phyloP scores from a whole-genome alignment of 2,797 vertebrate species.

The Anabacerthia variegaticeps region DNA sequence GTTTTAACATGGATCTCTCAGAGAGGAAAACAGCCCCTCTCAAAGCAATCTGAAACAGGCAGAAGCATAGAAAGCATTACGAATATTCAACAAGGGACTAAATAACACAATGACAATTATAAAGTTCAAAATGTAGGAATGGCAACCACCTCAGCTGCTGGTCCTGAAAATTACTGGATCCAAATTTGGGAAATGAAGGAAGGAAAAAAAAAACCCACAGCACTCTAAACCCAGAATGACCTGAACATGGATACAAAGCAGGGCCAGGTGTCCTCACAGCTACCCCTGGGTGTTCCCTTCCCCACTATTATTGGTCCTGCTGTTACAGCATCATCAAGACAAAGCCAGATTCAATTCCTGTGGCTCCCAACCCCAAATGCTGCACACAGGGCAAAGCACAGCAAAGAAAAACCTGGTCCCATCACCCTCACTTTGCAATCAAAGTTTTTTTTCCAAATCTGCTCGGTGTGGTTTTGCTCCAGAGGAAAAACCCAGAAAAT shows the following conservation, averaged over 20 bases:
- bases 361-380: background rate
- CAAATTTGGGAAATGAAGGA: background rate
- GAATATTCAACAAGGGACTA: background rate
- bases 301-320: background rate
- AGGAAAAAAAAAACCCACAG: accelerated
- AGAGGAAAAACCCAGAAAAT: background rate
- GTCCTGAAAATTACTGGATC: background rate
- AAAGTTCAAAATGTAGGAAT: background rate
- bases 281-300: background rate
- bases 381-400: background rate
- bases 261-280: background rate
- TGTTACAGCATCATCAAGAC: background rate
- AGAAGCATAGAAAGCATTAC: background rate
- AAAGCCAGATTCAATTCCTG: background rate
- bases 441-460: background rate
- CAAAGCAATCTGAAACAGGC: background rate
- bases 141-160: background rate
- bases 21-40: background rate
- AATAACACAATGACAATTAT: background rate
- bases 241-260: background rate
- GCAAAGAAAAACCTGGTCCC: conserved; percentile 1
- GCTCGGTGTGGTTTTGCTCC: background rate
- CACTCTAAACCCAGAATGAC: background rate
- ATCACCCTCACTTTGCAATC: background rate
- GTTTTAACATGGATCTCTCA: background rate